Base-by-base conservation (phyloP, 2,797 vertebrate genomes). In the Cirrhinus mrigala region DNA sequence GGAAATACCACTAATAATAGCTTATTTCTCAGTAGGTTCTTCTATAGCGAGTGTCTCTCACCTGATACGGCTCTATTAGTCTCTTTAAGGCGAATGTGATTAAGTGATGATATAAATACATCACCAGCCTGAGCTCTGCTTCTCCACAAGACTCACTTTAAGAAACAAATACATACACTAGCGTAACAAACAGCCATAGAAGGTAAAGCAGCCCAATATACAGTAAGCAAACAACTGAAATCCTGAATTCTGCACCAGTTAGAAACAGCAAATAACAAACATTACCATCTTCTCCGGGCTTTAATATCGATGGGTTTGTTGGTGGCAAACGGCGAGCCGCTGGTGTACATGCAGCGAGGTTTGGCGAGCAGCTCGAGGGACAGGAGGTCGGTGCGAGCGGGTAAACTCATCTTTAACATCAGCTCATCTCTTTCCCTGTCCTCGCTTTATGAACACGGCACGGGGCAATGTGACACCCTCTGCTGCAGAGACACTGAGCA, bases 251-350 rank as follows among this genome's bases (percentile, higher is more conserved):
- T n/a, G 74, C 52, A n/a, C 9, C 48, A 10, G 11, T 54, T 27
- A 9, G 52, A 15, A 44, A 9, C 22, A 12, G 8, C 8, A 75
- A 60, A 50, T 37, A 62, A 48, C 44, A 68, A 27, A 22, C 6
- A 6, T 95, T 96, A 96, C 94, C 92, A 70, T 96, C 91, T 95
- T 87, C 91, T 95, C 88, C 94, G 93, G 52, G 93, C 93, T 82
- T 95, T 95, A 92, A 96, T 96, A 91, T 96, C 95, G 91, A 96
- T 94, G 79, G 95, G 94, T 90, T 95, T 95, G 94, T 96, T 96
- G 94, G 92, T 95, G 87, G 94, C 94, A 89, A 92, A 96, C 68
- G 95, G 94, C 0, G 91, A 96, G 91, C 95, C 92, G 0, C 93
- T 93, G 86, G 92, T 88, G 86, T 90, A 93, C 90, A 90, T 79